These are phyloP conservation scores for Heterodera filipjevi DNA, from an alignment of 2,888 invertebrate species.

Conservation along the genomic window DNA sequence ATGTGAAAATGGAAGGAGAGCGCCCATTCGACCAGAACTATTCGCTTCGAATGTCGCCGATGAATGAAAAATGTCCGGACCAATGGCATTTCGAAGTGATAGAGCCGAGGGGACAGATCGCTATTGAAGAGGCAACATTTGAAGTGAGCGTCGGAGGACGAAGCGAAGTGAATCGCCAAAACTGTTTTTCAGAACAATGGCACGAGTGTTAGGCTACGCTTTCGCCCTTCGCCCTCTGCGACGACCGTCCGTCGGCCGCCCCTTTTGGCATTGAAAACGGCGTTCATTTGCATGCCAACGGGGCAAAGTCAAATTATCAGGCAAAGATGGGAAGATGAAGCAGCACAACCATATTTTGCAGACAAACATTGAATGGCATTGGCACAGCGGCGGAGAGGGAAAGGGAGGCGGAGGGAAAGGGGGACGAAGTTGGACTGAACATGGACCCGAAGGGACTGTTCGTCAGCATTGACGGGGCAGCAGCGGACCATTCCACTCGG, in stretches of 20 bases:
- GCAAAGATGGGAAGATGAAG: background rate
- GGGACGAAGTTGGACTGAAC: background rate
- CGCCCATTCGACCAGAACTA: slow-evolving; percentile 12
- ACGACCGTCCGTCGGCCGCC: background rate
- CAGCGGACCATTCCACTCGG: background rate
- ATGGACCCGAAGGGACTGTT: slow-evolving; percentile 20
- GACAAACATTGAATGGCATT: slow-evolving; percentile 15
- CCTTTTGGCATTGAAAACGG: background rate
- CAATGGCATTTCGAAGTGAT: slow-evolving; percentile 19
- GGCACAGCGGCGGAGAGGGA: background rate
- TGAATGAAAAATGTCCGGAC: background rate
- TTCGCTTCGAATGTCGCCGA: slow-evolving; percentile 6
- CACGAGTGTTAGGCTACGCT: slow-evolving; percentile 3
- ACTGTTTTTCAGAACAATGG: background rate
- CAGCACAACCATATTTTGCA: background rate
- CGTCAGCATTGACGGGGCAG: slow-evolving; percentile 7
- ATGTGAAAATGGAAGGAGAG: slow-evolving; percentile 1
- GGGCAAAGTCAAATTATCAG: slow-evolving; percentile 15
- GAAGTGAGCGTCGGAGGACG: background rate
- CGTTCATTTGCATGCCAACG: slow-evolving; percentile 20
- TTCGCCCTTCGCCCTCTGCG: background rate
- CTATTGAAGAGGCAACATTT: background rate
- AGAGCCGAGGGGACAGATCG: slow-evolving; percentile 11
- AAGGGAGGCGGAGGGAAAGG: background rate
- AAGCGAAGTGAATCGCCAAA: background rate